Conservation (phyloP, 1,140 invertebrate species). For the Bombus soroeensis region DNA sequence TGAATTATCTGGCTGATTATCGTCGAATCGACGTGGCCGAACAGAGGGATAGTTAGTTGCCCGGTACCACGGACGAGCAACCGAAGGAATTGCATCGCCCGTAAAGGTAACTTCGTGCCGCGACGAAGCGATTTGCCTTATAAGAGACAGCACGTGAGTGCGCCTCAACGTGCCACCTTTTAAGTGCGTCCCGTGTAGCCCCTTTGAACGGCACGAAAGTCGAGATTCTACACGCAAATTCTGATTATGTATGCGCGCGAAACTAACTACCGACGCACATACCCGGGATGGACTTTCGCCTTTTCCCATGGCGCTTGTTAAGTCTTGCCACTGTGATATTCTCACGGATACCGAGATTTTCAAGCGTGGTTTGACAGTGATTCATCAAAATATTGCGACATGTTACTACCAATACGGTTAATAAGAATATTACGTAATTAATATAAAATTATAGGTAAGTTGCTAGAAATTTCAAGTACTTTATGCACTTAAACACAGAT, state of each 20-base stretch:
- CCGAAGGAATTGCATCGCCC: conserved; percentile 42
- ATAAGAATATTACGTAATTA: background rate
- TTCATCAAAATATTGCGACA: background rate
- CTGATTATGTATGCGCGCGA: conserved; percentile 54
- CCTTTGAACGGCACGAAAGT: conserved; percentile 32
- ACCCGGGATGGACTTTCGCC: conserved; percentile 47
- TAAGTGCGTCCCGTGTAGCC: conserved; percentile 43
- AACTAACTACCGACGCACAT: conserved; percentile 41
- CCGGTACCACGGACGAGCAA: conserved; percentile 5
- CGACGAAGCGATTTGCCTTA: conserved; percentile 66
- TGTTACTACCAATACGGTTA: too few relatives aligned
- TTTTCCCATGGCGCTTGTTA: conserved; percentile 56
- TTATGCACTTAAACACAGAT: too few relatives aligned
- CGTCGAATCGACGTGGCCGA: background rate
- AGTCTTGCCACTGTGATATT: conserved; percentile 7
- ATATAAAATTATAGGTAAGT: too few relatives aligned
- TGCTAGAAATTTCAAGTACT: too few relatives aligned
- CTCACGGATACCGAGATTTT: conserved; percentile 9
- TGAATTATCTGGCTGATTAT: conserved; percentile 21
- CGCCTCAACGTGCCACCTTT: conserved; percentile 34
- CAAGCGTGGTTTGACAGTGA: background rate
- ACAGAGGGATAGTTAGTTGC: conserved; percentile 23
- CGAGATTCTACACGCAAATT: conserved; percentile 51
- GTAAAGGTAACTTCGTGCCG: conserved; percentile 49
- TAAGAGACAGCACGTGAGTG: conserved; percentile 59